Conservation (phyloP, 2,113 vertebrate species). For the Okapia johnstoni region DNA sequence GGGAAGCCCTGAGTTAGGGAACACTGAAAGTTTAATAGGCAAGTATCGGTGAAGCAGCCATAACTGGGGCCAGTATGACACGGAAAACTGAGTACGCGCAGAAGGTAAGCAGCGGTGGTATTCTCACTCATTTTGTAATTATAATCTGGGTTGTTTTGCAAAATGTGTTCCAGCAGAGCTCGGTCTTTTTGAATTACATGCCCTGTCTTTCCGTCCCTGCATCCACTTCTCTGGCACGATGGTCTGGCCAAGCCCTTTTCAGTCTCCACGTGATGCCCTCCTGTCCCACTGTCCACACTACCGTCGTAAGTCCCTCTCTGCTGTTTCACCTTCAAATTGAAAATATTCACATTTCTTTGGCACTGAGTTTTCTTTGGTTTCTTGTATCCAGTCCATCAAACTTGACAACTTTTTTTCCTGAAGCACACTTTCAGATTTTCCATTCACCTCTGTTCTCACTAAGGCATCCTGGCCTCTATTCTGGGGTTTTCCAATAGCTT, state of each 20-base stretch:
- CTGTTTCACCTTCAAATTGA: not conserved
- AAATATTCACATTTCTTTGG: not conserved
- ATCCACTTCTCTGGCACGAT: not conserved
- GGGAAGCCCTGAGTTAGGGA: not conserved
- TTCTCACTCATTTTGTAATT: not conserved
- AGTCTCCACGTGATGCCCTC: not conserved
- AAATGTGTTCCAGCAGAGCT: not conserved
- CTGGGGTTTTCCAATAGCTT: not conserved
- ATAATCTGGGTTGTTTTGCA: not conserved
- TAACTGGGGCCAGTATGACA: not conserved
- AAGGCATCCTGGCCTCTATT: not conserved
- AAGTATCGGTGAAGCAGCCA: not conserved
- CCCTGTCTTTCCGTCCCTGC: not conserved
- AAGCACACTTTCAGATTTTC: not conserved
- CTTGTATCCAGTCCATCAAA: not conserved
- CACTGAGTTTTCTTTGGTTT: not conserved
- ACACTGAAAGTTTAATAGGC: not conserved
- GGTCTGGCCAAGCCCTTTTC: not conserved
- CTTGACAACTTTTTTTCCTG: not conserved
- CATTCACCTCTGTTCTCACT: not conserved
- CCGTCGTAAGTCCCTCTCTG: not conserved
- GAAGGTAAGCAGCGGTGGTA: not conserved
- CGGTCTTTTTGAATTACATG: not conserved
- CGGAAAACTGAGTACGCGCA: accelerated
- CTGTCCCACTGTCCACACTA: not conserved